These are phyloP conservation scores for Euproctis similis DNA, from an alignment of 2,888 invertebrate species.

Conservation along the genomic window DNA sequence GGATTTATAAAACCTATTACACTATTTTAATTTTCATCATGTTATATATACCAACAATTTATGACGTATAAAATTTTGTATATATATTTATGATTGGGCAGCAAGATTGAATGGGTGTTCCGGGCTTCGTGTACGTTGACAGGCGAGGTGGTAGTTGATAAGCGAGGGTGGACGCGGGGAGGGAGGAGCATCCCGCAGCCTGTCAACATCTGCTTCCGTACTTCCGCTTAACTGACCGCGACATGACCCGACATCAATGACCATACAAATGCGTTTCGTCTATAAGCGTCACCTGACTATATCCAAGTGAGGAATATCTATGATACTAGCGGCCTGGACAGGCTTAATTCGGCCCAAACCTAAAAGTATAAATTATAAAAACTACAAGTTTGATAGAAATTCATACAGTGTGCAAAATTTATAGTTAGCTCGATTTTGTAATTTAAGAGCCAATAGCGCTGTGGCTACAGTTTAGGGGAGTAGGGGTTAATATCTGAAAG, in stretches of 20 bases:
- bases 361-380: too few relatives aligned
- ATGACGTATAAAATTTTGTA: slow-evolving; percentile 7
- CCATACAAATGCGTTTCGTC: slow-evolving; percentile 28
- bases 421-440: too few relatives aligned
- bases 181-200: slow-evolving; percentile 20
- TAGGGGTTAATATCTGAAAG: too few relatives aligned
- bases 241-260: slow-evolving; percentile 34
- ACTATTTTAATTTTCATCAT: slow-evolving; percentile 2
- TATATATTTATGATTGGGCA: slow-evolving; percentile 16
- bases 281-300: slow-evolving; percentile 7
- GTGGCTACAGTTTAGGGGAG: too few relatives aligned
- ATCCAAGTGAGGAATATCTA: too few relatives aligned
- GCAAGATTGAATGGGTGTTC: slow-evolving; percentile 40
- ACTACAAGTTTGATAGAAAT: too few relatives aligned
- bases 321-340: too few relatives aligned
- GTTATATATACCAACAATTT: slow-evolving; percentile 7
- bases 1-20: too few relatives aligned
- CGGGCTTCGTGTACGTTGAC: slow-evolving; percentile 29
- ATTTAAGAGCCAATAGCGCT: too few relatives aligned
- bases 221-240: slow-evolving; percentile 51
- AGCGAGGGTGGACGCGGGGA: slow-evolving; percentile 22
- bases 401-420: too few relatives aligned
- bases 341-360: too few relatives aligned
- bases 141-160: slow-evolving; percentile 29
- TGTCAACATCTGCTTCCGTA: slow-evolving; percentile 60